phyloP scores from a whole-genome alignment of 2,113 vertebrate genomes.

The Sphaerodactylus townsendi region DNA sequence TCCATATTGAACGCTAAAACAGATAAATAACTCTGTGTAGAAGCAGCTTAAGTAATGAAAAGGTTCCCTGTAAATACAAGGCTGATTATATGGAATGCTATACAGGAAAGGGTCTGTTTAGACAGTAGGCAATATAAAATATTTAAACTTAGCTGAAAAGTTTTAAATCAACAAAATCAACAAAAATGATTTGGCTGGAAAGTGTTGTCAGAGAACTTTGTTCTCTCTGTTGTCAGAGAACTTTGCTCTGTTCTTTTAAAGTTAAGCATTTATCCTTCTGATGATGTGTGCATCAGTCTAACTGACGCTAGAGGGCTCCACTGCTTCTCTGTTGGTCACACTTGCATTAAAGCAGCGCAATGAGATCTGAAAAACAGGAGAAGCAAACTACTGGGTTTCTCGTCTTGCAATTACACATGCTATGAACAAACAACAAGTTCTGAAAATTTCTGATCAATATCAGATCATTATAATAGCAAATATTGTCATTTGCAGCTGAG shows the following conservation, averaged over 20 bases:
- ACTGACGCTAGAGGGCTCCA: conserved; percentile 53
- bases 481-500: background rate
- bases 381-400: background rate
- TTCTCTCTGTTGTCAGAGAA: background rate
- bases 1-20: no score
- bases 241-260: background rate
- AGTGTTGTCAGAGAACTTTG: background rate
- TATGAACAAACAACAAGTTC: background rate
- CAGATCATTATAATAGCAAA: no score
- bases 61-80: no score
- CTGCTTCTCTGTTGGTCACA: background rate
- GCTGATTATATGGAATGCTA: no score
- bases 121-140: no score
- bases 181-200: background rate
- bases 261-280: background rate
- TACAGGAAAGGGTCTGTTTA: no score
- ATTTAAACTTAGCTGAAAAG: background rate
- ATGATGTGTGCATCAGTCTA: background rate
- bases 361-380: background rate
- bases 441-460: background rate
- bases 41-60: no score
- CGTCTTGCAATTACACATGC: background rate
- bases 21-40: no score
- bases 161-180: background rate
- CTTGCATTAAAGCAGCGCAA: no score